A percentile compares a stretch with the other conserved stretches of the same genome.
phyloP scores from a whole-genome alignment of 2,888 invertebrate genomes.

The Eueremaeus valkanovi region DNA sequence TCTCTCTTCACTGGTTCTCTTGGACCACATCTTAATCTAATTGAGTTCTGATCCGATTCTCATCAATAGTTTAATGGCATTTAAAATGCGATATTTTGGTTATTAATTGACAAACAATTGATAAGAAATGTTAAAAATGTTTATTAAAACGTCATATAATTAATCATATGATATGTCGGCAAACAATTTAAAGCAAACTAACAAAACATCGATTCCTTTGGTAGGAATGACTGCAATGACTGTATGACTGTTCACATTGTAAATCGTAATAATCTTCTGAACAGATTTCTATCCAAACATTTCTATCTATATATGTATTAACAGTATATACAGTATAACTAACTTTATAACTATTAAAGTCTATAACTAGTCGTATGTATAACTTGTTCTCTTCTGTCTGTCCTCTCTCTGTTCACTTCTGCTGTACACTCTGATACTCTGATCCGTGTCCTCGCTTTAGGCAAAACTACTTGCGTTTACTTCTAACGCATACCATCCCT shows the following conservation, averaged over 20 bases:
- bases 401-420: too few relatives aligned
- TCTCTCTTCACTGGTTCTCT: background rate
- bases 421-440: too few relatives aligned
- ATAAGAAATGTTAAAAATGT: too few relatives aligned
- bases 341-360: background rate
- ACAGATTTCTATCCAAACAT: conserved; percentile 4
- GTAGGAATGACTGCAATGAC: too few relatives aligned
- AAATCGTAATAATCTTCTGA: too few relatives aligned
- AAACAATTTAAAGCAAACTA: too few relatives aligned
- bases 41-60: too few relatives aligned
- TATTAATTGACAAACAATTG: conserved; percentile 9
- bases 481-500: background rate
- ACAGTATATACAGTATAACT: background rate
- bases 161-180: too few relatives aligned
- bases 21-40: conserved; percentile 10
- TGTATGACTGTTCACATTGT: too few relatives aligned
- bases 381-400: background rate
- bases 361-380: background rate
- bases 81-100: background rate
- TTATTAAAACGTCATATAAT: conserved; percentile 34
- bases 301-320: background rate
- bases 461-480: background rate
- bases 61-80: background rate
- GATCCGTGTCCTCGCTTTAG: background rate
- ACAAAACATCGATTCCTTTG: too few relatives aligned